Evolutionary conservation across 1,140 invertebrate genomes (phyloP).

Genomic region (Aradophagus sp.): DNA sequence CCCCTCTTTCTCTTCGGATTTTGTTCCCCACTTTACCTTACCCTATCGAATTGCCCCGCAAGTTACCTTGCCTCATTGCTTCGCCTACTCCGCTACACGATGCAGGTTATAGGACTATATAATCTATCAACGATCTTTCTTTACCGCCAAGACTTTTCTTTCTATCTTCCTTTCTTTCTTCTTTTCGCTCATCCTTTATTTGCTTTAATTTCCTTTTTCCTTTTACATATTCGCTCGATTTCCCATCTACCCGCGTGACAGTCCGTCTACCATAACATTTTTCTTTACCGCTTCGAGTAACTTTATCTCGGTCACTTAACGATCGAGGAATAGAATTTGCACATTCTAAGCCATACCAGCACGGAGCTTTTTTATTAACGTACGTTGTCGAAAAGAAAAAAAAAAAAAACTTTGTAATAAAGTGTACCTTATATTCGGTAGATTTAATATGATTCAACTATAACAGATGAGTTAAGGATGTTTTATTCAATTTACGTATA

Average conservation of each 20-base stretch:
- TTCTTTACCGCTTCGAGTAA: conserved; percentile 17
- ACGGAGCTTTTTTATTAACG: too few species aligned
- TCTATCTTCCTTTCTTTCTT: conserved; percentile 5
- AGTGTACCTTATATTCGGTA: too few species aligned
- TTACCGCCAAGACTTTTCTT: too few species aligned
- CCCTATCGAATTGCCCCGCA: conserved; percentile 59
- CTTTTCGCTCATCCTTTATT: too few species aligned
- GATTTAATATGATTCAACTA: too few species aligned
- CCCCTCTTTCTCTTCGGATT: conserved; percentile 68
- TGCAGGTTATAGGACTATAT: conserved; percentile 38
- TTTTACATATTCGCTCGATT: conserved; percentile 21
- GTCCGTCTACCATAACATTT: conserved; percentile 22
- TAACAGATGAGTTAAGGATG: too few species aligned
- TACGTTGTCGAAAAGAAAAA: too few species aligned
- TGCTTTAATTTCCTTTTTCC: conserved; percentile 12
- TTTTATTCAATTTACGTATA: too few species aligned
- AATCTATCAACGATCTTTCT: conserved; percentile 33
- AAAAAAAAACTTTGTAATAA: too few species aligned
- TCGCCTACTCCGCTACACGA: conserved; percentile 38
- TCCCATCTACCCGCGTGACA: conserved; percentile 24
- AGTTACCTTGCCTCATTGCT: conserved; percentile 62
- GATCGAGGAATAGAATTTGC: background rate
- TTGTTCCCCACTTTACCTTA: conserved; percentile 62
- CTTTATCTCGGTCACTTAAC: conserved; percentile 17
- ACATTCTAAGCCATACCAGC: too few species aligned